Evolutionary conservation across 2,797 vertebrate species (phyloP), one percentile per base, ranked within the genome.

Genomic region (Anolis apletophallus): DNA sequence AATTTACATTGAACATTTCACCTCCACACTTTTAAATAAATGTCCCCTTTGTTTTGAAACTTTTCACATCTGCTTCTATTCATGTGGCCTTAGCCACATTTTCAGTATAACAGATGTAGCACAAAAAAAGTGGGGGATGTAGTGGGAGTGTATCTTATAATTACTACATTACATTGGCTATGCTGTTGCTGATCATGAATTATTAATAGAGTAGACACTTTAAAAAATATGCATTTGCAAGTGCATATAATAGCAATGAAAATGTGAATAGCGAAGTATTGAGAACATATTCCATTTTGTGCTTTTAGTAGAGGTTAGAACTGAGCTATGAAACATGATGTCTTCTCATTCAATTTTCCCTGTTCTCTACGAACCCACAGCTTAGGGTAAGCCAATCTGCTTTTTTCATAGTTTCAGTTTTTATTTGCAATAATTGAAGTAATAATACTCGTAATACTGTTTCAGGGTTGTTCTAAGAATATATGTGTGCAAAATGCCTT

Each of bases 41-140:
- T 50, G 7, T 17, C 19, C 29, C 6, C 61, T 76, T 82, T 77
- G 73, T 87, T 87, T 74, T 69, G 64, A 76, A 71, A 68, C 61
- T 36, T 75, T 82, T 34, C 64, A 77, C 74, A 87, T 87, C 36
- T 52, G 34, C 64, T 87, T 87, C 67, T 87, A 40, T 87, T 87
- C 80, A 78, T 83, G 67, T 52, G 55, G 86, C 40, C 78, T 19
- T 72, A 82, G 50, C 34, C 73, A 55, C 52, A 78, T 59, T 82
- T 87, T 83, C 73, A 71, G 5, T 57, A 77, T 77, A 69, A 67
- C 64, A 78, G 80, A 59, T 87, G 73, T 34, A 78, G 8, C 57
- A 8, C 23, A 50, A 46, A 52, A 46, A 87, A 72, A 75, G 64
- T 71, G 68, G n/a, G 54, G 81, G 74, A 78, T 72, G 68, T 59